Percentiles rank a stretch among this genome's conserved stretches.
Evolutionary conservation across 1,140 invertebrate species (phyloP).

Genomic region (Drosophila nebulosa): DNA sequence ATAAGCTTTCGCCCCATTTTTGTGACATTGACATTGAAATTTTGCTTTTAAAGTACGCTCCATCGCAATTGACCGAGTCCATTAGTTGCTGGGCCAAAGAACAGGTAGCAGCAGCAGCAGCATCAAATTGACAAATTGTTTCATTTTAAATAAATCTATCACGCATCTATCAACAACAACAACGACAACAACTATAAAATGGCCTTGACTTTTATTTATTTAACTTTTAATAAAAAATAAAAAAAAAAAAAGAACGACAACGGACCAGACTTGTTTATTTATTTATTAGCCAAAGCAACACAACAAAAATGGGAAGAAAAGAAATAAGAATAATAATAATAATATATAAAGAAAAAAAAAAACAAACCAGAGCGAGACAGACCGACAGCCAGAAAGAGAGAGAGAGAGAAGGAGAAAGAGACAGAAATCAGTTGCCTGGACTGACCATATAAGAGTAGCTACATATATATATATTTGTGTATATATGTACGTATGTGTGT

Average conservation of each 20-base stretch:
- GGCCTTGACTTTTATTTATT: slow-evolving; percentile 72
- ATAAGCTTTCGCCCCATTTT: not conserved
- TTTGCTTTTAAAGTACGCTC: slow-evolving; percentile 1
- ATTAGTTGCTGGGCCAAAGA: not conserved
- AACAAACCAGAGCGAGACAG: slow-evolving; percentile 9
- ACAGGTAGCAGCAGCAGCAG: slow-evolving; percentile 8
- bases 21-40: slow-evolving; percentile 65
- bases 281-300: slow-evolving; percentile 56
- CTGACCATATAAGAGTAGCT: slow-evolving; percentile 7
- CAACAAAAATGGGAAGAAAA: slow-evolving; percentile 4
- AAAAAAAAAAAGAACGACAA: slow-evolving; percentile 31
- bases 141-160: slow-evolving; percentile 39
- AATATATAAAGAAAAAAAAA: slow-evolving; percentile 28
- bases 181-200: slow-evolving; percentile 7
- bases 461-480: slow-evolving; percentile 6
- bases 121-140: not conserved
- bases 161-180: not conserved
- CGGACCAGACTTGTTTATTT: slow-evolving; percentile 64
- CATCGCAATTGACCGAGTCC: not conserved
- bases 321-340: slow-evolving; percentile 17
- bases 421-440: slow-evolving; percentile 41
- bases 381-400: not conserved
- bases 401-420: no score
- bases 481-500: slow-evolving; percentile 16
- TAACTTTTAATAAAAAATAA: slow-evolving; percentile 48